Percentiles rank a stretch among this genome's conserved stretches.
phyloP scores from a whole-genome alignment of 1,140 invertebrate species.

The Drosophila quadrilineata region DNA sequence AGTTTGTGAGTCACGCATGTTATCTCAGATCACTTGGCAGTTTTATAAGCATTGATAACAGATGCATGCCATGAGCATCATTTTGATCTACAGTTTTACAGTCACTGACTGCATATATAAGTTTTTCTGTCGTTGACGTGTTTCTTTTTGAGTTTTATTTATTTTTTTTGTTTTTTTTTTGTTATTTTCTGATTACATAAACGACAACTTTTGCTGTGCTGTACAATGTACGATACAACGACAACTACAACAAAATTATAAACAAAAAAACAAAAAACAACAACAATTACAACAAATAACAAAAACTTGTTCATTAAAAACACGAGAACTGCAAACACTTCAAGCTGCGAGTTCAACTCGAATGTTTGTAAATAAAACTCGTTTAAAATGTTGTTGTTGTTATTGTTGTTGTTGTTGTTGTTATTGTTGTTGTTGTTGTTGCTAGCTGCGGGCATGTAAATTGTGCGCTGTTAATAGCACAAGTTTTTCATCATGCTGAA shows the following conservation, averaged over 20 bases:
- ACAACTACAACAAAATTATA: slow-evolving; percentile 5
- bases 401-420: slow-evolving; percentile 8
- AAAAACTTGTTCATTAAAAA: slow-evolving; percentile 71
- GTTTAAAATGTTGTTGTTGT: slow-evolving; percentile 43
- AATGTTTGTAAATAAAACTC: slow-evolving; percentile 78
- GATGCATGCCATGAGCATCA: no score
- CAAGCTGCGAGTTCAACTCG: slow-evolving; percentile 29
- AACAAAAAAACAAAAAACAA: no score
- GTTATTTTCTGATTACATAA: slow-evolving; percentile 17
- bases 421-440: slow-evolving; percentile 9
- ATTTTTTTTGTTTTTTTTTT: background rate
- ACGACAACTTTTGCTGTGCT: slow-evolving; percentile 2
- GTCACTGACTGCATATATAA: background rate
- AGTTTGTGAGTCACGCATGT: slow-evolving; percentile 7
- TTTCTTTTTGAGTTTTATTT: background rate
- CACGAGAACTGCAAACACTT: slow-evolving; percentile 68
- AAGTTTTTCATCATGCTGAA: slow-evolving; percentile 62
- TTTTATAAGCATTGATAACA: no score
- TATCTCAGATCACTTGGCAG: no score
- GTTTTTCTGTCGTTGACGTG: background rate
- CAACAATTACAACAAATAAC: slow-evolving; percentile 30
- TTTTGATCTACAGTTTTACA: background rate
- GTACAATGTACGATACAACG: slow-evolving; percentile 17
- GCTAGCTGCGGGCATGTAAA: slow-evolving; percentile 54
- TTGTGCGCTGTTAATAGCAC: slow-evolving; percentile 72